phyloP scores from a whole-genome alignment of 2,888 invertebrate species.

The Erannis defoliaria region DNA sequence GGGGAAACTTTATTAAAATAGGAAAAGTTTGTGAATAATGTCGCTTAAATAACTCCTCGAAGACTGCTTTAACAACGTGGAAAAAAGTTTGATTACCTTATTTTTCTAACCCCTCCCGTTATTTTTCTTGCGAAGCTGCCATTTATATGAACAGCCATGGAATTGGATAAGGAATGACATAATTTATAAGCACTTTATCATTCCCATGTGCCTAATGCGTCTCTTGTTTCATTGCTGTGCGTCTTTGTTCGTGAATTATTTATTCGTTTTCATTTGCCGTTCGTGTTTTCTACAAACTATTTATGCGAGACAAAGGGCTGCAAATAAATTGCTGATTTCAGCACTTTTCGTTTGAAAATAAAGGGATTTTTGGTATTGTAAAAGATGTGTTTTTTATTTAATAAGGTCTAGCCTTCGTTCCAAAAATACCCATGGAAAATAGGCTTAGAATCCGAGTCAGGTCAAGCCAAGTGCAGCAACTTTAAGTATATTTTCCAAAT shows the following conservation, averaged over 20 bases:
- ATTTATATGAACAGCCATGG: conserved; percentile 42
- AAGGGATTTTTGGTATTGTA: conserved; percentile 1
- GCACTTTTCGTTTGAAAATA: conserved; percentile 2
- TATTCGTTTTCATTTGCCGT: conserved; percentile 42
- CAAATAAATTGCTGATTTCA: conserved; percentile 16
- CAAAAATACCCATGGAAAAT: too few species aligned
- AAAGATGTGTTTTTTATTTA: not conserved
- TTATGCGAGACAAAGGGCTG: conserved; percentile 22
- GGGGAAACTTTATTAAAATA: conserved; percentile 58
- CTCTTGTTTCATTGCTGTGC: conserved; percentile 49
- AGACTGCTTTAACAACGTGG: conserved; percentile 54
- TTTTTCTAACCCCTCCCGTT: conserved; percentile 48
- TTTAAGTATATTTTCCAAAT: too few species aligned
- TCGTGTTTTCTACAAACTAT: conserved; percentile 31
- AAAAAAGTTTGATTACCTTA: conserved; percentile 56
- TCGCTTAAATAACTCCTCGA: conserved; percentile 53
- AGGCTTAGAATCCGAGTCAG: too few species aligned
- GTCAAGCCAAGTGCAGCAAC: too few species aligned
- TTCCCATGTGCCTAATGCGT: conserved; percentile 53
- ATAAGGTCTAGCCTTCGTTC: too few species aligned
- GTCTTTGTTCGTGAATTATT: conserved; percentile 44
- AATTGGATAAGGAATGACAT: conserved; percentile 50
- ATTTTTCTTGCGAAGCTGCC: conserved; percentile 46
- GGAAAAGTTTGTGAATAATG: conserved; percentile 56
- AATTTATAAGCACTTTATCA: conserved; percentile 60